Base-by-base conservation (phyloP, 2,797 vertebrate species). In the Acanthurus lineatus region DNA sequence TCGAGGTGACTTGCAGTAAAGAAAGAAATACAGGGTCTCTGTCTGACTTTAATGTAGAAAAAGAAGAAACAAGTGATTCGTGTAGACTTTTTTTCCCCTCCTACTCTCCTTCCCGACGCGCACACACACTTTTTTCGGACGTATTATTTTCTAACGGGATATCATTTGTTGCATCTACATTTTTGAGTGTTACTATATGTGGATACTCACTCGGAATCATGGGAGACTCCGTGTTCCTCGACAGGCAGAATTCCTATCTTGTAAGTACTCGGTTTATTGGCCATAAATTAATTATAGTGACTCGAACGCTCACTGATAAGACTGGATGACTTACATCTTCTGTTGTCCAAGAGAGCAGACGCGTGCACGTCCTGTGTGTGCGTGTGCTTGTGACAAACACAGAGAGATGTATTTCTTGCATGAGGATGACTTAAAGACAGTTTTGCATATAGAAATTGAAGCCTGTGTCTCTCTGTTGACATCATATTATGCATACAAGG, bases 151-250 rank as follows among this genome's bases (percentile, higher is more conserved):
- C 28, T 49, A 56, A 51, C 62, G 69, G 84, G 79, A 84, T 85
- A 76, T 60, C 67, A 76, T 86, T 82, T 79, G 38, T 35, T 86
- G 61, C 66, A n/a, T 57, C 20, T 79, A 2, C 35, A 59, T 58
- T 72, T 63, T 35, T 69, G n/a, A 2, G 32, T 9, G 53, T 87
- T 87, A 57, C 88, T 93, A 76, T 91, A 93, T 95, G 93, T 91
- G 94, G 93, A 95, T 88, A 76, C 67, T 87, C 73, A 67, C 72
- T 42, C 40, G 32, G 73, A 19, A 85, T 83, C 72, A 96, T 96
- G 95, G 95, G 93, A 87, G 95, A 96, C 92, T 94, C 94, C 40
- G 95, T 96, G 79, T 96, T 96, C 86, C 88, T 94, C 84, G 94
- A 96, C 88, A 95, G 94, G 90, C 94, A 93, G 6, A 94, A 95